Conservation (phyloP, 2,888 invertebrate genomes). For the Trichopria drosophilae region DNA sequence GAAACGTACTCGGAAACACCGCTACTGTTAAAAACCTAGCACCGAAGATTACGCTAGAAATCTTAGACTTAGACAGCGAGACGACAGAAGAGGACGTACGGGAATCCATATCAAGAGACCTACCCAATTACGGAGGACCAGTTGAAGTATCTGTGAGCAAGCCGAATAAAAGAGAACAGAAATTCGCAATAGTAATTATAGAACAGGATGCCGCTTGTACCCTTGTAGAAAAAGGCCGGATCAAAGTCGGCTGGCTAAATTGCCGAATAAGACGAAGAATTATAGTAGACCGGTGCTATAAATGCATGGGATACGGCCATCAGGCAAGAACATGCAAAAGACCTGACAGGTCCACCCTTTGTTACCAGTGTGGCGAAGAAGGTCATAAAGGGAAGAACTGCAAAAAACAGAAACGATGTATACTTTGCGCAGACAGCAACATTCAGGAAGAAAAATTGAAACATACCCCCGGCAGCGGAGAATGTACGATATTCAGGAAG, state of each 20-base stretch:
- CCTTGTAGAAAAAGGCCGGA: too few relatives aligned
- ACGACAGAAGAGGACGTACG: conserved; percentile 17
- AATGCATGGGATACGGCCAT: conserved; percentile 25
- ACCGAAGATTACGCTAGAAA: too few relatives aligned
- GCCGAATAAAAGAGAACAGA: too few relatives aligned
- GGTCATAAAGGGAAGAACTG: conserved; percentile 32
- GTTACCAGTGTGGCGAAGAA: conserved; percentile 33
- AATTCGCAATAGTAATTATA: conserved; percentile 11
- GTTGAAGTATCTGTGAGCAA: conserved; percentile 4
- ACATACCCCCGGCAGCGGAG: conserved; percentile 6
- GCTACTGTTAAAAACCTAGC: too few relatives aligned
- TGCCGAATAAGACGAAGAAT: conserved; percentile 27
- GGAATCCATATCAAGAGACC: conserved; percentile 16
- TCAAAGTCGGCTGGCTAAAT: conserved; percentile 25
- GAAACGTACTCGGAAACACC: too few relatives aligned
- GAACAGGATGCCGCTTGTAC: too few relatives aligned
- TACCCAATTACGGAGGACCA: too few relatives aligned
- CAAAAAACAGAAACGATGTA: conserved; percentile 1
- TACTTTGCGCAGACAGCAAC: conserved; percentile 19
- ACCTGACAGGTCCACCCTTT: conserved; percentile 31
- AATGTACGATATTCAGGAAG: conserved; percentile 8
- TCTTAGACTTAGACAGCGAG: too few relatives aligned
- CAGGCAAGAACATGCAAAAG: conserved; percentile 15
- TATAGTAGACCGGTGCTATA: too few relatives aligned
- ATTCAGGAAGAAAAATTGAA: conserved; percentile 2